Evolutionary conservation across 2,113 vertebrate species (phyloP).

Genomic region (Diglossa brunneiventris): DNA sequence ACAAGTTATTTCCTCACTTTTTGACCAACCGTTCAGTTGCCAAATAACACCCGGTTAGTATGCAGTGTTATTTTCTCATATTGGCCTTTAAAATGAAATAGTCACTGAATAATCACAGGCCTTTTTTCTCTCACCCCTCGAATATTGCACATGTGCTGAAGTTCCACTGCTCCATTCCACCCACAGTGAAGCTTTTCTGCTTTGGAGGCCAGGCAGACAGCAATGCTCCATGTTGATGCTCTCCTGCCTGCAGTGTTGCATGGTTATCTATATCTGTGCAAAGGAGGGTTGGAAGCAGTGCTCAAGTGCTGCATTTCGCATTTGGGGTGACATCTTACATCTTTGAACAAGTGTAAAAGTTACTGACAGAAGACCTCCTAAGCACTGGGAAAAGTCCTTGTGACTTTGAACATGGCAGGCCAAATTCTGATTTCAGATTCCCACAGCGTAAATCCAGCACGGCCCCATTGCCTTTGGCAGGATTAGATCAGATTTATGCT

Average conservation of each 20-base stretch:
- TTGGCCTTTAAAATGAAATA: not conserved
- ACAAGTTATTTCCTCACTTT: not conserved
- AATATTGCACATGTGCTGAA: not conserved
- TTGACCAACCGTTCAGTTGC: not conserved
- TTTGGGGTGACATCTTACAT: not conserved
- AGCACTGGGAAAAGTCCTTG: not conserved
- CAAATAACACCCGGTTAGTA: not conserved
- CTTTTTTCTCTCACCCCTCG: not conserved
- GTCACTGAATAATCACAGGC: not conserved
- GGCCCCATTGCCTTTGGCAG: not conserved
- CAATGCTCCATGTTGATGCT: not conserved
- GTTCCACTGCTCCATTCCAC: not conserved
- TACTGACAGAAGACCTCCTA: not conserved
- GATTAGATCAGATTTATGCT: conserved; percentile 1
- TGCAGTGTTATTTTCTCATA: not conserved
- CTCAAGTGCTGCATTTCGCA: not conserved
- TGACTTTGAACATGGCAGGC: conserved; percentile 1
- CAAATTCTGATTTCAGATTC: conserved; percentile 13
- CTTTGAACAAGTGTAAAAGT: not conserved
- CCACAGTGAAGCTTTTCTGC: not conserved
- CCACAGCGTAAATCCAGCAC: not conserved
- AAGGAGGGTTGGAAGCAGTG: not conserved
- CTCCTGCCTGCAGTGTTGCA: not conserved
- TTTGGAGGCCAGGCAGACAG: not conserved
- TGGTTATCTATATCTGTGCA: not conserved